phyloP scores from a whole-genome alignment of 1,140 invertebrate species.

The Harlomillsia oculata region DNA sequence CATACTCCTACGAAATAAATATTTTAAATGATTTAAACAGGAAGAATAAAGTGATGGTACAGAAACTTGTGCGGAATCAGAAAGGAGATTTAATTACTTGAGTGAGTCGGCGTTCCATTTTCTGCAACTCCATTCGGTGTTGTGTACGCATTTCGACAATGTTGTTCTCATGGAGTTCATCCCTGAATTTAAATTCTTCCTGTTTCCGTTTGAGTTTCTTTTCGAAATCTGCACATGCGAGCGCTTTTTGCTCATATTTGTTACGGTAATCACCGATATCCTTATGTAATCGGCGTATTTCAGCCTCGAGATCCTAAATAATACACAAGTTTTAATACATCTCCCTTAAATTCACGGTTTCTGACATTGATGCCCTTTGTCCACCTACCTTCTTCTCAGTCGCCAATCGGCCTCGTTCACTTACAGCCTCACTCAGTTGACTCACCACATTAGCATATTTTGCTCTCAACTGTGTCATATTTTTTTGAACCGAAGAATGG shows the following conservation, averaged over 20 bases:
- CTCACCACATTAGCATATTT: conserved; percentile 61
- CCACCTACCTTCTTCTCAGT: conserved; percentile 56
- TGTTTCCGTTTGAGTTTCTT: conserved; percentile 81
- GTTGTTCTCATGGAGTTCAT: conserved; percentile 63
- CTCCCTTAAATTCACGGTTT: no score
- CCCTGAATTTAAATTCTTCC: conserved; percentile 87
- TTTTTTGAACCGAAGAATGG: conserved; percentile 58
- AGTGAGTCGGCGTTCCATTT: conserved; percentile 72
- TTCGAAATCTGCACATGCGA: conserved; percentile 83
- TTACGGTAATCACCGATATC: conserved; percentile 67
- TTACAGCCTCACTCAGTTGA: conserved; percentile 63
- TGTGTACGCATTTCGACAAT: conserved; percentile 74
- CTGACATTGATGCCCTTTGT: no score
- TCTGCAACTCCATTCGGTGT: conserved; percentile 61
- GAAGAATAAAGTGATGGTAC: no score
- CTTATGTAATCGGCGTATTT: conserved; percentile 60
- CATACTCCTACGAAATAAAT: conserved; percentile 57
- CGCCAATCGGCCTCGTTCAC: conserved; percentile 67
- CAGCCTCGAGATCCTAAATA: conserved; percentile 59
- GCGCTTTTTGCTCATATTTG: conserved; percentile 80
- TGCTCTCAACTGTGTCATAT: conserved; percentile 56
- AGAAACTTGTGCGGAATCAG: no score
- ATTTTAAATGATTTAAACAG: not conserved
- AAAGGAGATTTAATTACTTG: conserved; percentile 47
- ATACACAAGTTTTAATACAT: conserved; percentile 4